Evolutionary conservation across 2,797 vertebrate genomes (phyloP).

Genomic region (Crax fasciolata): DNA sequence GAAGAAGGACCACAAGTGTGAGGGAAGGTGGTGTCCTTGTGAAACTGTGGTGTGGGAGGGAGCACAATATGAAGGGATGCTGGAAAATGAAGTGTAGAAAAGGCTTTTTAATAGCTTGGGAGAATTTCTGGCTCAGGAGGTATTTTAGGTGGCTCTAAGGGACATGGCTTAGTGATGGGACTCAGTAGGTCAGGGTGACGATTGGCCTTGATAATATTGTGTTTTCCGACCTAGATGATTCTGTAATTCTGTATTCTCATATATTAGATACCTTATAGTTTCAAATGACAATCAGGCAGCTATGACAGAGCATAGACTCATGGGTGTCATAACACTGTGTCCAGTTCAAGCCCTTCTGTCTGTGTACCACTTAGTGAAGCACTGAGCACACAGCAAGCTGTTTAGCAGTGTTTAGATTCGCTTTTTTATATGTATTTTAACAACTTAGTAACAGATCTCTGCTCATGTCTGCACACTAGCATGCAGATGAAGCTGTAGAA

Average conservation of each 20-base stretch:
- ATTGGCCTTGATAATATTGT: background rate
- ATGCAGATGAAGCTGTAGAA: background rate
- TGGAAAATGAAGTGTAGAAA: background rate
- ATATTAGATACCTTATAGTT: background rate
- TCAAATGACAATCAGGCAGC: background rate
- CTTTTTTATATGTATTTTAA: background rate
- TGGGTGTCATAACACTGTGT: background rate
- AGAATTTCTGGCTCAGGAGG: slow-evolving; percentile 10
- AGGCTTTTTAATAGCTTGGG: slow-evolving; percentile 3
- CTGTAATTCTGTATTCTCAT: background rate
- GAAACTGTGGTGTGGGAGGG: background rate
- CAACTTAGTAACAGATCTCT: background rate
- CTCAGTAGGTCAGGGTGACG: background rate
- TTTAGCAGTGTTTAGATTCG: background rate
- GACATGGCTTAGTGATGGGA: background rate
- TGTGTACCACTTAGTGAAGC: background rate
- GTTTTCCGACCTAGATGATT: background rate
- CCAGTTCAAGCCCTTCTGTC: background rate
- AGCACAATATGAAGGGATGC: background rate
- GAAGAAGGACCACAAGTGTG: background rate
- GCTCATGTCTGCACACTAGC: background rate
- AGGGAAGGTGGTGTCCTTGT: background rate
- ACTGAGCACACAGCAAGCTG: background rate
- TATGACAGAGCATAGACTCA: background rate
- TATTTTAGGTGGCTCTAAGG: background rate